Conservation (phyloP, 2,797 vertebrate species). For the Sorex maritimensis region DNA sequence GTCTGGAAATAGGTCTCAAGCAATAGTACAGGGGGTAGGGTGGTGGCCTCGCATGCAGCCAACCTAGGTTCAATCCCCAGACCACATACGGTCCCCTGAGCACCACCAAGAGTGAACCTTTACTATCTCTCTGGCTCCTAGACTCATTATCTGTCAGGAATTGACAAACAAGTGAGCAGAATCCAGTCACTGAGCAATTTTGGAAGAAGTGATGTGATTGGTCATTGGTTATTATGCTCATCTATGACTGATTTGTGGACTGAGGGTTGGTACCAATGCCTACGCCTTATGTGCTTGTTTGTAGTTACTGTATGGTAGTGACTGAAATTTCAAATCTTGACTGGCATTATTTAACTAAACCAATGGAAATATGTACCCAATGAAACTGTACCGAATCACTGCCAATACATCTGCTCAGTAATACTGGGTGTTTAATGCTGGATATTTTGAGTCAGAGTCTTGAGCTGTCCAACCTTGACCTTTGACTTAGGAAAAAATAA, state of each 20-base stretch:
- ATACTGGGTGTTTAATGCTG: constrained; percentile 2
- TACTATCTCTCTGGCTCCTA: too few species aligned
- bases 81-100: too few species aligned
- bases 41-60: too few species aligned
- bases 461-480: background rate
- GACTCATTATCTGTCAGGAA: background rate
- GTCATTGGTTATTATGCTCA: background rate
- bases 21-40: too few species aligned
- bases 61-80: too few species aligned
- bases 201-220: background rate
- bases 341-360: constrained; percentile 33
- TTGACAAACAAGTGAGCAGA: background rate
- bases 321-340: constrained; percentile 34
- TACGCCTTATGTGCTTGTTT: background rate
- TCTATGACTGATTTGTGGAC: background rate
- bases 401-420: background rate
- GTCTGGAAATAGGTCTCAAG: background rate
- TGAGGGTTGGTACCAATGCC: background rate
- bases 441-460: constrained; percentile 37
- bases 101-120: too few species aligned
- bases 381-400: background rate
- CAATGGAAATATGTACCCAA: constrained; percentile 21
- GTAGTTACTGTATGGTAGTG: background rate
- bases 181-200: background rate
- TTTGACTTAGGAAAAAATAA: constrained; percentile 14